phyloP scores from a whole-genome alignment of 2,888 invertebrate species.

The Mimas tiliae region DNA sequence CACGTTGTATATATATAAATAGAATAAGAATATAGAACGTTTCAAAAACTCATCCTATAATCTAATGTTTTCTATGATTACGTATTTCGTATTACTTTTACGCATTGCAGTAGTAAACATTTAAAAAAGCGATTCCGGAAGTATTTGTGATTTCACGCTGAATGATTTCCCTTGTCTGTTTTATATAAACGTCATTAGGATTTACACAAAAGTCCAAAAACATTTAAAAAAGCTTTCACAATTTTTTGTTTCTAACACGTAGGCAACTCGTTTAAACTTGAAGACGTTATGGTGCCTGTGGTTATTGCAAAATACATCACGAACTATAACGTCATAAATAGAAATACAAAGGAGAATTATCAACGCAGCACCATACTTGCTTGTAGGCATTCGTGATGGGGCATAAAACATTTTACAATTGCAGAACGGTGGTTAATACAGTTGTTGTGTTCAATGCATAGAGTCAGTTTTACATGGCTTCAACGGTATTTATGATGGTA shows the following conservation, averaged over 20 bases:
- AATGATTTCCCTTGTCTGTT: neutral
- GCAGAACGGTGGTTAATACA: neutral
- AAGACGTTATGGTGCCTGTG: neutral
- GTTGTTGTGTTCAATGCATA: neutral
- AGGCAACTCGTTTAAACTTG: neutral
- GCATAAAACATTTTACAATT: constrained; percentile 19
- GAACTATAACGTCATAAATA: constrained; percentile 1
- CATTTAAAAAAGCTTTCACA: neutral
- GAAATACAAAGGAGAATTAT: constrained; percentile 17
- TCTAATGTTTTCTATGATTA: too few relatives aligned
- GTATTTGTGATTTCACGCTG: too few relatives aligned
- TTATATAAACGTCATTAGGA: neutral
- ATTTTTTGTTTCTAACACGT: neutral
- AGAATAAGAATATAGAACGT: too few relatives aligned
- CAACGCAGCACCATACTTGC: neutral
- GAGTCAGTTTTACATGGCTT: constrained; percentile 3
- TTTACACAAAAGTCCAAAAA: neutral
- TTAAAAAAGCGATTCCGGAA: neutral
- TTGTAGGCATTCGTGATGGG: constrained; percentile 25
- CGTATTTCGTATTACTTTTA: too few relatives aligned
- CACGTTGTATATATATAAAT: too few relatives aligned
- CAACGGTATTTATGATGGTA: neutral
- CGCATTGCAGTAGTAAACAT: neutral
- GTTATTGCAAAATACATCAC: constrained; percentile 5
- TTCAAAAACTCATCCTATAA: too few relatives aligned